These are phyloP conservation scores for Poeciliopsis retropinna DNA, from an alignment of 2,113 vertebrate genomes.

Conservation along the genomic window DNA sequence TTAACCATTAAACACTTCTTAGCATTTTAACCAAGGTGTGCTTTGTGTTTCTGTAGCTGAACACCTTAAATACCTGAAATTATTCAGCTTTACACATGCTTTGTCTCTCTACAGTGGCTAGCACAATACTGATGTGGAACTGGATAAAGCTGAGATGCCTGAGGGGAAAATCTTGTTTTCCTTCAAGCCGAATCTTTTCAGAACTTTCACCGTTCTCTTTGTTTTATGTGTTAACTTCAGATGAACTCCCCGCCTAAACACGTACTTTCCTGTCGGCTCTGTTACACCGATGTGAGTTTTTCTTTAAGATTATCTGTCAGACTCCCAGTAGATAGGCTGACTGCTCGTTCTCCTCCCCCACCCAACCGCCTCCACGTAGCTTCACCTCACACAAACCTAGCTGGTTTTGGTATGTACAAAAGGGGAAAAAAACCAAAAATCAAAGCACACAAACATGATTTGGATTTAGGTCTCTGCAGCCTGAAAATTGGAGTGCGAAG, in stretches of 20 bases:
- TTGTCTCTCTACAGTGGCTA: too few species aligned
- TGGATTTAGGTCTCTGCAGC: neutral
- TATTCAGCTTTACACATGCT: too few species aligned
- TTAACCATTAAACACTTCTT: too few species aligned
- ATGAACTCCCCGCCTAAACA: neutral
- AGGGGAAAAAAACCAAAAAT: neutral
- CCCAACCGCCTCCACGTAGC: constrained; percentile 6
- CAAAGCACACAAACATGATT: neutral
- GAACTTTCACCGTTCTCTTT: neutral
- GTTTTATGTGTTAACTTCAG: neutral
- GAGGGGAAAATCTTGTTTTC: too few species aligned
- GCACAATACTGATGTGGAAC: too few species aligned
- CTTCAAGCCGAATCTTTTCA: neutral
- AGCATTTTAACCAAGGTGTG: too few species aligned
- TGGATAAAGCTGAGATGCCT: too few species aligned
- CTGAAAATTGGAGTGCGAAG: neutral
- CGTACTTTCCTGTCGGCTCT: neutral
- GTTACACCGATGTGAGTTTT: constrained; percentile 28
- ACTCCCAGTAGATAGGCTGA: constrained; percentile 10
- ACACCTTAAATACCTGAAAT: too few species aligned
- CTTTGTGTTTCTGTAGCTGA: too few species aligned
- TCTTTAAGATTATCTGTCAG: constrained; percentile 38
- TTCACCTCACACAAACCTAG: constrained; percentile 12
- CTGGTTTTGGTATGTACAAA: neutral
- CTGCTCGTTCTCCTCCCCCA: neutral